These are phyloP conservation scores for Triplophysa yarkandensis DNA, from an alignment of 2,797 vertebrate genomes.

Conservation along the genomic window DNA sequence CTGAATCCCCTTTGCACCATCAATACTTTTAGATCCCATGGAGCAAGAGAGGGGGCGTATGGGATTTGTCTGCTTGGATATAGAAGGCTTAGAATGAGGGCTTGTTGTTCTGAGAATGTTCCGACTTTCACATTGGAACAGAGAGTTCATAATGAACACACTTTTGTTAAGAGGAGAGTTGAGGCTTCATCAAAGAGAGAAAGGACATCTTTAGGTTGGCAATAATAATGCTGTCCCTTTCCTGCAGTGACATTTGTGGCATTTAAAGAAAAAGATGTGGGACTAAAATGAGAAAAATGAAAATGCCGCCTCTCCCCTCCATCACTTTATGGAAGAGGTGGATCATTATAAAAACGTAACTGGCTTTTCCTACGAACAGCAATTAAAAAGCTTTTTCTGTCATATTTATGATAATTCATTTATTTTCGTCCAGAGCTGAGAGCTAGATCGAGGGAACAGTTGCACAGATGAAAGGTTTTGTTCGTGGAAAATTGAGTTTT, in stretches of 20 bases:
- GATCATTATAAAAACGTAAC: constrained; percentile 44
- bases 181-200: constrained; percentile 61
- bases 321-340: constrained; percentile 5
- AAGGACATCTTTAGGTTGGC: constrained; percentile 54
- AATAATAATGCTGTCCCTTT: constrained; percentile 60
- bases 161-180: constrained; percentile 57
- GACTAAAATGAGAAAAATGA: constrained; percentile 4
- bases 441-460: constrained; percentile 5
- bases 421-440: constrained; percentile 28
- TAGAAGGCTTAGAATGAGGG: constrained; percentile 8
- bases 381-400: constrained; percentile 44
- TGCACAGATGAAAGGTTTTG: constrained; percentile 43
- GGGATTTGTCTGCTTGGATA: constrained; percentile 21
- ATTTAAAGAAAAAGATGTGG: constrained; percentile 48
- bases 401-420: constrained; percentile 25
- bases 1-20: neutral
- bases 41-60: neutral
- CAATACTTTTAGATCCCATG: neutral
- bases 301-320: constrained; percentile 11
- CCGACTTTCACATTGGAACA: constrained; percentile 16
- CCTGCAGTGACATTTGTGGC: constrained; percentile 53
- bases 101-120: constrained; percentile 13
- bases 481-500: constrained; percentile 27
- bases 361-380: constrained; percentile 2
- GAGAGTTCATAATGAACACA: constrained; percentile 56